A percentile compares a stretch with the other conserved stretches of the same genome.
These are phyloP conservation scores for Engraulis encrasicolus DNA, from an alignment of 2,113 vertebrate species.

Conservation along the genomic window DNA sequence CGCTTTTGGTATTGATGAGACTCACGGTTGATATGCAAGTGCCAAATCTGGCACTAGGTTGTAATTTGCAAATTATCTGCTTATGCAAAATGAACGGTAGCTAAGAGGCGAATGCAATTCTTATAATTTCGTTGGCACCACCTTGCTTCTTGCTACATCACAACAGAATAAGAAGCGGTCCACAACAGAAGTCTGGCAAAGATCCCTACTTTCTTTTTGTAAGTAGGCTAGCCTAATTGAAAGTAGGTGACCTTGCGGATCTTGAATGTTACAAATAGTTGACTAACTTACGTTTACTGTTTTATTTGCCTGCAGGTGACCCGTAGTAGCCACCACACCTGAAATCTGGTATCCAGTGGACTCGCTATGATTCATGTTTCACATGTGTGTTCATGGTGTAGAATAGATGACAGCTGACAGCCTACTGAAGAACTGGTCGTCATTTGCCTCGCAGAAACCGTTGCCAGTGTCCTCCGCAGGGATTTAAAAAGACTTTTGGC, in stretches of 20 bases:
- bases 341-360: background rate
- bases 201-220: background rate
- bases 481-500: background rate
- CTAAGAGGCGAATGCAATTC: background rate
- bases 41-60: background rate
- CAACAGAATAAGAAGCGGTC: background rate
- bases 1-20: background rate
- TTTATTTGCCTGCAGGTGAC: background rate
- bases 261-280: background rate
- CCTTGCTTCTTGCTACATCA: background rate
- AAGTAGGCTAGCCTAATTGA: background rate
- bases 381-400: background rate
- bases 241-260: background rate
- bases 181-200: background rate
- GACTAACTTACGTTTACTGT: background rate
- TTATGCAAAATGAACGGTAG: background rate
- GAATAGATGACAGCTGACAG: background rate
- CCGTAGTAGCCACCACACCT: background rate
- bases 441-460: background rate
- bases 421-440: background rate
- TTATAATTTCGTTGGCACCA: background rate
- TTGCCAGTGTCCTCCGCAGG: background rate
- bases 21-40: background rate
- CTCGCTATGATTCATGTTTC: background rate
- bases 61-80: background rate